Percentiles rank a stretch among this genome's conserved stretches.
Conservation (phyloP, 2,797 vertebrate genomes). For the Spinus olivaceus region DNA sequence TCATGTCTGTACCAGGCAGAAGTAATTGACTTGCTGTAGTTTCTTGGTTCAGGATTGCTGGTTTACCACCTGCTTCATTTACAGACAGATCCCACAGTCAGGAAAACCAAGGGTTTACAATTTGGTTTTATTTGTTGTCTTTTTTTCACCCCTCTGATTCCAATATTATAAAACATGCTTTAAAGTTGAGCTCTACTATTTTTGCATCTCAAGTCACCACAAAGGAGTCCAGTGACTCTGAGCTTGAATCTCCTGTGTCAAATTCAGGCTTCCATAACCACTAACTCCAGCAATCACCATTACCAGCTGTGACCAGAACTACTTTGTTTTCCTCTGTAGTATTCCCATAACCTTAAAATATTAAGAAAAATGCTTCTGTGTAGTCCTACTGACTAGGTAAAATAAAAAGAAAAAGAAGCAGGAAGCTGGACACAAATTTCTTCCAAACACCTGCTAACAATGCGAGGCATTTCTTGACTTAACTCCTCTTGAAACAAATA, state of each 20-base stretch:
- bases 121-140: not conserved
- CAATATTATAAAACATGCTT: accelerated
- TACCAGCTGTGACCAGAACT: not conserved
- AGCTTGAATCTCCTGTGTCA: not conserved
- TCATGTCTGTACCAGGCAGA: not conserved
- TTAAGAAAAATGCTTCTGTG: not conserved
- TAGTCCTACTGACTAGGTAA: not conserved
- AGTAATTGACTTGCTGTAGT: not conserved
- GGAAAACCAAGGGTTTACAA: not conserved
- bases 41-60: not conserved
- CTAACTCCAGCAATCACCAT: not conserved
- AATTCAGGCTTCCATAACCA: not conserved
- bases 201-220: not conserved
- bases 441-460: not conserved
- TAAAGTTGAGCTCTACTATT: not conserved
- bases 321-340: not conserved
- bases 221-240: not conserved
- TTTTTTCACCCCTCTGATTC: not conserved
- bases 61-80: not conserved
- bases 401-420: not conserved
- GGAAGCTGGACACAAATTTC: not conserved
- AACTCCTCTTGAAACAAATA: not conserved
- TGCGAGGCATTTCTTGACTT: not conserved
- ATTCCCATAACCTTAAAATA: not conserved
- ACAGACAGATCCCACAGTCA: not conserved